Evolutionary conservation across 2,113 vertebrate genomes (phyloP), one percentile per base, ranked within the genome.

Genomic region (Amazona guildingii): DNA sequence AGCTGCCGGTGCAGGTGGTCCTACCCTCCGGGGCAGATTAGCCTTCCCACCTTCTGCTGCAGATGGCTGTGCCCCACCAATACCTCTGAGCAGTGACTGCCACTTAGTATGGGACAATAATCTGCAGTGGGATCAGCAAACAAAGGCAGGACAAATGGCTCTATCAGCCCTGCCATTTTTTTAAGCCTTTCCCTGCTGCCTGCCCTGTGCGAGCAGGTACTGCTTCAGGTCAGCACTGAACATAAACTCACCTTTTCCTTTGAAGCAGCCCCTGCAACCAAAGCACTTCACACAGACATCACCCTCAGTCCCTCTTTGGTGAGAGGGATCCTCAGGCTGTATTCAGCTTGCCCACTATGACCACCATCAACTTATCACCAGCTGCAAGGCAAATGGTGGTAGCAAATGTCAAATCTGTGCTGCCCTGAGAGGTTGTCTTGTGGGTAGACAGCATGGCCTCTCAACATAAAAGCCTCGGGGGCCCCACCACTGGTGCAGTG

Each of bases 141-240:
- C 18, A 75, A 51, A 76, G 48, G 52, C 67, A 19, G 28, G 20
- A 43, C 18, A 31, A 63, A 28, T 6, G 29, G 21, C 49, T 91
- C 16, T 11, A 5, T 10, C 63, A 83, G 62, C 39, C 48, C 43
- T 49, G 3, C 4, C 4, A 0, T 21, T 69, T 35, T 51, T 46
- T 62, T 27, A 24, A 75, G 70, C 64, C 66, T 73, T 67, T 76
- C 27, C 25, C 37, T 23, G 52, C 52, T 73, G 61, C n/a, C 39
- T 2, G 1, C 49, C 23, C 62, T 0, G 0, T 15, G 61, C 24
- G 4, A 2, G 15, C 4, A 0, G 0, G 4, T 9, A 16, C 11
- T 1, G 11, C 43, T 57, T 55, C 77, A 29, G 31, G 46, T 49
- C 82, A 54, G 74, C 70, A 7, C 44, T 41, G 69, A 75, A 67